A percentile compares a stretch with the other conserved stretches of the same genome.
Conservation (phyloP, 2,113 vertebrate genomes). For the Hypomesus transpacificus region DNA sequence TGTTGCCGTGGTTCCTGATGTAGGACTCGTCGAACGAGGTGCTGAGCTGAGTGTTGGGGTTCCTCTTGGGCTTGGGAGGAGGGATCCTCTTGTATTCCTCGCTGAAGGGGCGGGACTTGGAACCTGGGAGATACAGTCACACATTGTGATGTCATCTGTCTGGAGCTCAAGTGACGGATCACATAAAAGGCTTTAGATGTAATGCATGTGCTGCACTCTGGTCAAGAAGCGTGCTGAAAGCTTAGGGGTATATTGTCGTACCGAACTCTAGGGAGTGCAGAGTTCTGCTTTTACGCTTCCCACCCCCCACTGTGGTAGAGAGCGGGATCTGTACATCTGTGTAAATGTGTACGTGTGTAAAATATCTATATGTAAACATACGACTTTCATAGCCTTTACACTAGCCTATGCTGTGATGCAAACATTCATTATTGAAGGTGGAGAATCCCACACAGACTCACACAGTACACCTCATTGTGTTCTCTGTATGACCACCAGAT, state of each 20-base stretch:
- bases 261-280: background rate
- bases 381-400: too few species aligned
- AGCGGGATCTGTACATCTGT: too few species aligned
- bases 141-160: background rate
- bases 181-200: background rate
- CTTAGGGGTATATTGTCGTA: background rate
- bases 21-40: constrained; percentile 92
- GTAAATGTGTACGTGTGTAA: too few species aligned
- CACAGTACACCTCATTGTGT: too few species aligned
- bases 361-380: too few species aligned
- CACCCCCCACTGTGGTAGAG: too few species aligned
- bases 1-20: constrained; percentile 76
- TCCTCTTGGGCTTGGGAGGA: constrained; percentile 93
- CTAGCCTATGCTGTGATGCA: too few species aligned
- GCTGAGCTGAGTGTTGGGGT: constrained; percentile 96
- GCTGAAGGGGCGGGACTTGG: constrained; percentile 78
- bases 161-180: background rate
- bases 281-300: too few species aligned
- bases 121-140: constrained; percentile 60
- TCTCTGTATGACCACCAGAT: too few species aligned
- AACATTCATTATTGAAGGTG: too few species aligned
- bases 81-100: constrained; percentile 94
- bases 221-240: background rate
- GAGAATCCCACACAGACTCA: too few species aligned
- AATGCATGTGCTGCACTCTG: background rate